Base-by-base conservation (phyloP, 1,140 invertebrate species). In the Delia radicum region DNA sequence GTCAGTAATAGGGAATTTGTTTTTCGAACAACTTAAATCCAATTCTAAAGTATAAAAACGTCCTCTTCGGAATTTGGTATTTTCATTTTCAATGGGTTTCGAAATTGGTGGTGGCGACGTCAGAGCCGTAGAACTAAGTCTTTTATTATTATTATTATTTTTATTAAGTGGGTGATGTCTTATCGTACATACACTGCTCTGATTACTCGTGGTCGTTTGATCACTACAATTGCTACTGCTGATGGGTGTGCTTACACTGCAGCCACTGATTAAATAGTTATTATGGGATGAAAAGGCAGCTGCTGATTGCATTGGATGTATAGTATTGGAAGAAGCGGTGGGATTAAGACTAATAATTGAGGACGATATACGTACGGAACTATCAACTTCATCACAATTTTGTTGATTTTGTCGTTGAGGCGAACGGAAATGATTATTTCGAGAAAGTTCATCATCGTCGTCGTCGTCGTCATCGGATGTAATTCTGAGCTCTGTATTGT, bases 1-100 rank as follows among this genome's bases (percentile, higher is more conserved):
- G 78, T 86, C 80, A 27, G 79, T 86, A 13, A 86, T 85, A n/a
- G 85, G 85, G 79, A 86, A 86, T 77, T 86, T 86, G 73, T 86
- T 86, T 27, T 82, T 83, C 18, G 85, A 85, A 77, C 85, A 86
- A 73, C 85, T 86, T 26, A 86, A 77, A 67, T 86, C 85, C 28
- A 86, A 74, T 48, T 85, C 82, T 18, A 86, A 61, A 15, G 83
- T 86, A 75, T 84, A 82, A 69, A 86, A 86, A 18, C 85, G 81
- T 15, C 85, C 85, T 24, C 83, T 75, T 6, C 24, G 71, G 42
- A 77, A 79, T 71, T 83, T 77, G 13, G 79, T 82, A 73, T 83
- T 83, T 18, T 84, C 81, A 67, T 83, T 84, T 18, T 78, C 73
- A n/a, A 79, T 63, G 28, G 55, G 62, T 79, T 2, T 73, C 27